A percentile compares a stretch with the other conserved stretches of the same genome.
These are phyloP conservation scores for Mastomys coucha DNA, from an alignment of 2,113 vertebrate species.

Conservation along the genomic window DNA sequence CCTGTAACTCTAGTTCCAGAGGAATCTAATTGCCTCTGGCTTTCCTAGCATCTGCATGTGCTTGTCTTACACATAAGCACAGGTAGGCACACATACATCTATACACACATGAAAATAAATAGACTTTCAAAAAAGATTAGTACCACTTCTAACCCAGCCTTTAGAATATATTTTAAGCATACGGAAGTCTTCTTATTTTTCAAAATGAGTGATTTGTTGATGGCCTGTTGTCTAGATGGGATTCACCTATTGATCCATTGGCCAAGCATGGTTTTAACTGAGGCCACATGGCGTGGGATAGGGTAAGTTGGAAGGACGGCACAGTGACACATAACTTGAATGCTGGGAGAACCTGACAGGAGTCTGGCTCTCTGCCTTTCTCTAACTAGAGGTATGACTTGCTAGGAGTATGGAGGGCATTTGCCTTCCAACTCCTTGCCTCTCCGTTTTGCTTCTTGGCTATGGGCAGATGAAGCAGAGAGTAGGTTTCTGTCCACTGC, in stretches of 20 bases:
- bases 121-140: background rate
- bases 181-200: background rate
- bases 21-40: background rate
- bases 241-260: constrained; percentile 3
- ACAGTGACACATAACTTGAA: too few species aligned
- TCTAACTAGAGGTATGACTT: background rate
- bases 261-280: background rate
- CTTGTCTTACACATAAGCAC: background rate
- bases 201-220: background rate
- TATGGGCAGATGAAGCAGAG: background rate
- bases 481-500: background rate
- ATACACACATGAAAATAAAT: background rate
- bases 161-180: background rate
- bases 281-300: background rate
- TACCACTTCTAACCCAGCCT: background rate
- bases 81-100: background rate
- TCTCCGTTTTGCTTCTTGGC: background rate
- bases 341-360: too few species aligned
- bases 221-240: background rate
- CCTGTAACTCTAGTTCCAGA: background rate
- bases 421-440: too few species aligned
- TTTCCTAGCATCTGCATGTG: background rate
- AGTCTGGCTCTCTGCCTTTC: background rate
- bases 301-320: too few species aligned
- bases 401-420: background rate